phyloP scores from a whole-genome alignment of 2,113 vertebrate species.

The Oxyura jamaicensis region DNA sequence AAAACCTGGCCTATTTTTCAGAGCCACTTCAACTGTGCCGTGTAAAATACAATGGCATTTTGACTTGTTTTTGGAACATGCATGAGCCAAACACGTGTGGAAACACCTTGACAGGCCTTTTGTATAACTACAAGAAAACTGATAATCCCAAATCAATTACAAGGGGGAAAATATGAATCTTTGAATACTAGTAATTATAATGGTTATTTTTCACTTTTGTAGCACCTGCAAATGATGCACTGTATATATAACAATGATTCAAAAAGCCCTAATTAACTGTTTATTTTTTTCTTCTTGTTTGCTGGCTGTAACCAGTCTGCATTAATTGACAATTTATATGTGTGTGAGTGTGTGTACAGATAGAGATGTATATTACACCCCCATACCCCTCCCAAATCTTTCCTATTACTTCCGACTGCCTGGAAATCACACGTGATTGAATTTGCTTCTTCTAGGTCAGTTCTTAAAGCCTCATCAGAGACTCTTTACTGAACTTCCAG shows the following conservation, averaged over 20 bases:
- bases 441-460: slow-evolving; percentile 34
- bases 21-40: slow-evolving; percentile 71
- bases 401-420: slow-evolving; percentile 62
- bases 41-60: slow-evolving; percentile 80
- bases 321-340: slow-evolving; percentile 82
- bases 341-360: slow-evolving; percentile 33
- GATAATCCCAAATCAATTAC: slow-evolving; percentile 94
- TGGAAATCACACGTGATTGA: slow-evolving; percentile 64
- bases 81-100: slow-evolving; percentile 85
- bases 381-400: background rate
- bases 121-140: slow-evolving; percentile 93
- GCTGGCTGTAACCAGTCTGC: slow-evolving; percentile 80
- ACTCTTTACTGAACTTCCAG: slow-evolving; percentile 42
- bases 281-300: slow-evolving; percentile 80
- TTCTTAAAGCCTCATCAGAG: slow-evolving; percentile 49
- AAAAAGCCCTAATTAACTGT: slow-evolving; percentile 85
- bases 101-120: slow-evolving; percentile 88
- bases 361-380: slow-evolving; percentile 65
- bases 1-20: slow-evolving; percentile 80
- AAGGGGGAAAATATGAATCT: slow-evolving; percentile 89
- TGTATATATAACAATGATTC: slow-evolving; percentile 84
- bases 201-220: slow-evolving; percentile 98
- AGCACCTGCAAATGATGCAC: slow-evolving; percentile 91
- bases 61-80: slow-evolving; percentile 84
- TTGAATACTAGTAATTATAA: slow-evolving; percentile 99